Conservation (phyloP, 2,113 vertebrate genomes). For the Catharus minimus region DNA sequence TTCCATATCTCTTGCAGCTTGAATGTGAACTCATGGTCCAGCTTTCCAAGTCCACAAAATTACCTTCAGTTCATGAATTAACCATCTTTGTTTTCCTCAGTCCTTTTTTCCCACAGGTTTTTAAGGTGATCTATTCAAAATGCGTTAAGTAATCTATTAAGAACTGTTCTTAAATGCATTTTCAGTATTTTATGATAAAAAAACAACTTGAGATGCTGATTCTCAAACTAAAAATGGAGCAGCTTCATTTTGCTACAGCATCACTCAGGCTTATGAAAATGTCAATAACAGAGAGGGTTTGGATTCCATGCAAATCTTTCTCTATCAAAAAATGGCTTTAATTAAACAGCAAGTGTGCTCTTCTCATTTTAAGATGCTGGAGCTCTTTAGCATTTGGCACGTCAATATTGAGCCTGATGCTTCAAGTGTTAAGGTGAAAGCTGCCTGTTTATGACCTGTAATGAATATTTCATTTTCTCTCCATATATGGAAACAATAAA, state of each 20-base stretch:
- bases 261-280: background rate
- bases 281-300: background rate
- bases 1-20: background rate
- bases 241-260: background rate
- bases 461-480: slow-evolving; percentile 12
- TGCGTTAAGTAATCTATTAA: background rate
- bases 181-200: background rate
- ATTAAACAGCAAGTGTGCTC: background rate
- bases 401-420: background rate
- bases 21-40: background rate
- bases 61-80: background rate
- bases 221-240: background rate
- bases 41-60: slow-evolving; percentile 33
- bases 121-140: background rate
- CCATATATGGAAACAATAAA: background rate
- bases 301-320: background rate
- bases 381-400: background rate
- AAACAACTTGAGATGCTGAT: background rate
- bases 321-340: background rate
- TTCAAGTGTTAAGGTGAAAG: background rate
- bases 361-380: background rate
- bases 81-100: background rate
- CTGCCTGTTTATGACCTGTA: background rate
- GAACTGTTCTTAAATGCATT: background rate
- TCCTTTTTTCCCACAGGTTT: background rate